Evolutionary conservation across 2,113 vertebrate species (phyloP), one percentile per base, ranked within the genome.

Genomic region (Periophthalmodon schlosseri): DNA sequence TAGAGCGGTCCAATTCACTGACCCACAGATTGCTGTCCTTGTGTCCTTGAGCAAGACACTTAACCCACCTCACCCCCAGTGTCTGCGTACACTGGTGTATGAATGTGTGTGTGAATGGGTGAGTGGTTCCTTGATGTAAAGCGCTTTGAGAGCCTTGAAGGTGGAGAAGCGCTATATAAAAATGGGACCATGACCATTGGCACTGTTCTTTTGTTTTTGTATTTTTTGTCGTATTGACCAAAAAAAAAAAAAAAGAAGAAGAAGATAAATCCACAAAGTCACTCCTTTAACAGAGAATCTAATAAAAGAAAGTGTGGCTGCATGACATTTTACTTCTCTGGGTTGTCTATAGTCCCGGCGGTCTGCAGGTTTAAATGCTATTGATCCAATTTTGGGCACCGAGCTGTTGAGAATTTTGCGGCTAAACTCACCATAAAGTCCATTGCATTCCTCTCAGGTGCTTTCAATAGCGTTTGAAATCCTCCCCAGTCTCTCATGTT

Each of bases 391-490:
- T 85, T 79, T 36, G 65, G 80, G 75, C 79, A 80, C n/a, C 68
- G 46, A 34, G 69, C 75, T 58, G 64, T 60, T 58, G 73, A 78
- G 73, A 86, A 82, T 86, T 86, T 71, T 67, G 68, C 58, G 57
- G 73, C 73, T 74, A 44, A 68, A 79, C 60, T 80, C 73, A 39
- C 64, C 9, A 60, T 70, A 49, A 69, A 84, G 72, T 86, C 84
- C 71, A 75, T 79, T 72, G 66, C 67, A 10, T 50, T 68, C 64
- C 66, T 78, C 79, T 74, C 67, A 76, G 69, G 78, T 79, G 73
- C 71, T 80, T 86, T 82, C 78, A 83, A 86, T 70, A 65, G 67
- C 74, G 78, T 79, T 72, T 86, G 39, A 86, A 87, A 84, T 75
- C 80, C 72, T 70, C 83, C 36, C 72, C 52, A 61, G 73, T 18